Percentiles rank a stretch among this genome's conserved stretches.
These are phyloP conservation scores for Diorhabda sublineata DNA, from an alignment of 1,140 invertebrate genomes.

Conservation along the genomic window DNA sequence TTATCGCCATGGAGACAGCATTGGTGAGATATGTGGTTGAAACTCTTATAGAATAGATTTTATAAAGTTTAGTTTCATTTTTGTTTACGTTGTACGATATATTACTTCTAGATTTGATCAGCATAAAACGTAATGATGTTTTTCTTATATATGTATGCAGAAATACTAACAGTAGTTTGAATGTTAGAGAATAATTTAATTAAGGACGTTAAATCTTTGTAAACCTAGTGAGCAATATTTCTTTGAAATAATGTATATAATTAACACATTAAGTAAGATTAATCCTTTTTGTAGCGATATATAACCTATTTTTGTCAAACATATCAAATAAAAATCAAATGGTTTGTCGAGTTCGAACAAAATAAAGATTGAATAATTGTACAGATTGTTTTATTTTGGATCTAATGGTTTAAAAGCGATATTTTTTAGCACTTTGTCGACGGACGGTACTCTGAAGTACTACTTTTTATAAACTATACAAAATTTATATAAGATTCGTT, in stretches of 20 bases:
- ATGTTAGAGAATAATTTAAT: conserved; percentile 5
- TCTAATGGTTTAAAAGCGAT: too few species aligned
- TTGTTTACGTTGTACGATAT: background rate
- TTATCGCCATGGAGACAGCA: too few species aligned
- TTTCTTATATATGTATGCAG: conserved; percentile 4
- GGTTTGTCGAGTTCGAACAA: conserved; percentile 11
- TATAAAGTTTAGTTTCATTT: too few species aligned
- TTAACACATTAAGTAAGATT: conserved; percentile 1
- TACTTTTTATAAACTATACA: too few species aligned
- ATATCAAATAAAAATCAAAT: conserved; percentile 10
- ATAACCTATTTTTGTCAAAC: conserved; percentile 21
- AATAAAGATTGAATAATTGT: conserved; percentile 13
- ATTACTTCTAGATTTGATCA: background rate
- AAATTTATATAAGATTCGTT: too few species aligned
- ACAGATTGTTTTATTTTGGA: too few species aligned
- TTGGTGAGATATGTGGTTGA: too few species aligned
- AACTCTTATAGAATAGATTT: too few species aligned
- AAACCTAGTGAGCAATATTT: conserved; percentile 10
- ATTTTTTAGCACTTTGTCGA: too few species aligned
- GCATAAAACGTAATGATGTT: background rate
- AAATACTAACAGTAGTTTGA: conserved; percentile 5
- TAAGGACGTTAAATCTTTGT: background rate
- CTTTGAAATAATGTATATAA: conserved; percentile 17
- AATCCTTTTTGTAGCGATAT: conserved; percentile 12
- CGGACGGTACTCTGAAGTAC: too few species aligned